phyloP scores from a whole-genome alignment of 2,797 vertebrate genomes.

The Varecia variegata region DNA sequence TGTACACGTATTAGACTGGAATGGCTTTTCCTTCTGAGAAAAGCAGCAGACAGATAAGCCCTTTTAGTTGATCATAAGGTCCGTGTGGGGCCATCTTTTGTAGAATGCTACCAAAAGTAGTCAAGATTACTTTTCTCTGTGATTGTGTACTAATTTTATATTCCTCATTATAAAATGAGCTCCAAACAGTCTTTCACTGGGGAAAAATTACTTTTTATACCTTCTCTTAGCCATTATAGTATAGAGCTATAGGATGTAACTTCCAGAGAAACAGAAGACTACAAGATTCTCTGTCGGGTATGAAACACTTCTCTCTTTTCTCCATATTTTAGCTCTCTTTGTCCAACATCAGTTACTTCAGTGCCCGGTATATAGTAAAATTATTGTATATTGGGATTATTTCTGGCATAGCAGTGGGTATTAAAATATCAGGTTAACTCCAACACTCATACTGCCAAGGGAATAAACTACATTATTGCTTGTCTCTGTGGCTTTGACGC shows the following conservation, averaged over 20 bases:
- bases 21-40: background rate
- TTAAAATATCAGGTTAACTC: background rate
- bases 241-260: background rate
- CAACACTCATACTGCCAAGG: background rate
- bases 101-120: background rate
- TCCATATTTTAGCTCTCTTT: background rate
- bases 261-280: background rate
- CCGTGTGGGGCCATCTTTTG: background rate
- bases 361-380: background rate
- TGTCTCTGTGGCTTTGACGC: background rate
- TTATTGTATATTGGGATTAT: background rate
- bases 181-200: background rate
- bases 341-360: background rate
- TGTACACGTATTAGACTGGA: background rate
- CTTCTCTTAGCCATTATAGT: background rate
- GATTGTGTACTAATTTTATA: background rate
- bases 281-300: background rate
- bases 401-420: background rate
- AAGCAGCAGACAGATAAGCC: background rate
- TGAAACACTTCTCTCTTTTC: background rate
- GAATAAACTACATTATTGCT: background rate
- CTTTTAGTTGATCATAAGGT: background rate
- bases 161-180: background rate
- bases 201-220: background rate
- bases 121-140: background rate